Conservation (phyloP, 2,797 vertebrate genomes). For the Zalophus californianus region DNA sequence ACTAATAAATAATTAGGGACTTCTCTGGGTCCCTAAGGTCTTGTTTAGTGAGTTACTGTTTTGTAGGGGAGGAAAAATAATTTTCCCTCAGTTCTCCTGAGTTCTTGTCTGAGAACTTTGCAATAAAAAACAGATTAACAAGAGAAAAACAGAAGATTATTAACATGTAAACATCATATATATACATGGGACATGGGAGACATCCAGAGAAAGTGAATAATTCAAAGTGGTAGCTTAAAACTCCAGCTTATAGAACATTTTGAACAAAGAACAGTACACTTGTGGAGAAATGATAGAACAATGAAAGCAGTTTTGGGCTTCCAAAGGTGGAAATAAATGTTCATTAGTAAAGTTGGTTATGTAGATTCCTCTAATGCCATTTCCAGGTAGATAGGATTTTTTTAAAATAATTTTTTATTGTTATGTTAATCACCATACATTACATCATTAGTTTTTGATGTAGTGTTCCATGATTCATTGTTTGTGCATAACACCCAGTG, state of each 20-base stretch:
- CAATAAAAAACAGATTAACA: background rate
- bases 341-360: background rate
- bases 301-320: background rate
- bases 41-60: conserved; percentile 27
- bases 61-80: background rate
- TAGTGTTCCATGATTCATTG: too few relatives aligned
- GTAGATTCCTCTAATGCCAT: background rate
- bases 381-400: background rate
- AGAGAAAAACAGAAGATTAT: background rate
- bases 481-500: too few relatives aligned
- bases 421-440: too few relatives aligned
- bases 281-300: background rate
- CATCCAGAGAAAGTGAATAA: background rate
- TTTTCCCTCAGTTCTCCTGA: background rate
- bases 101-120: background rate
- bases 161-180: background rate
- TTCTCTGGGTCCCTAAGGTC: background rate
- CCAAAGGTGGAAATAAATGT: background rate
- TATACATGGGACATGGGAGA: background rate
- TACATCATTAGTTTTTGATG: too few relatives aligned
- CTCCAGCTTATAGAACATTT: background rate
- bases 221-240: background rate
- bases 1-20: background rate
- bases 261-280: background rate
- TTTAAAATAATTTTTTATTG: too few relatives aligned